These are phyloP conservation scores for Acanthurus lineatus DNA, from an alignment of 2,797 vertebrate genomes.

Conservation along the genomic window DNA sequence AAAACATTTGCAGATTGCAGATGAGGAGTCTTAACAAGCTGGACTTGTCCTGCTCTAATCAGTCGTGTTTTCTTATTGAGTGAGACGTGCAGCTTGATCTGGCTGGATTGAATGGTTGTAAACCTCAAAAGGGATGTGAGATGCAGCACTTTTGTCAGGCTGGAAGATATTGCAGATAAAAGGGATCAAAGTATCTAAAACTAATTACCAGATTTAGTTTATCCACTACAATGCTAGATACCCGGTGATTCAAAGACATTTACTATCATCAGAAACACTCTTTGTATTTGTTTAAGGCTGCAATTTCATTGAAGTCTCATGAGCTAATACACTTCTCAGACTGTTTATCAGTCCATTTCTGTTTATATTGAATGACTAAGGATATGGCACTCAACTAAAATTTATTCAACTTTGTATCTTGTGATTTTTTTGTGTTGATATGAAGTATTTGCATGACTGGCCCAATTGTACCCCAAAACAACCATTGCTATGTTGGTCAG, in stretches of 20 bases:
- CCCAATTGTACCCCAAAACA: not conserved
- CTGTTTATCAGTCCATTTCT: constrained; percentile 4
- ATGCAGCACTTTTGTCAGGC: not conserved
- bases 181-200: constrained; percentile 25
- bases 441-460: constrained; percentile 53
- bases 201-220: constrained; percentile 28
- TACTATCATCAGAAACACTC: not conserved
- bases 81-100: constrained; percentile 19
- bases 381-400: constrained; percentile 17
- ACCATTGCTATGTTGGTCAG: constrained; percentile 43
- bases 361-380: constrained; percentile 20
- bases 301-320: not conserved
- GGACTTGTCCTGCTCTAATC: not conserved
- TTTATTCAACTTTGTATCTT: constrained; percentile 24
- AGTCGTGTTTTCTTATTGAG: constrained; percentile 38
- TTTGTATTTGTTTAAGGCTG: not conserved
- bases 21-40: not conserved
- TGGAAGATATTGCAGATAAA: constrained; percentile 38
- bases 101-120: not conserved
- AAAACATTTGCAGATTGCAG: constrained; percentile 45
- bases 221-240: not conserved
- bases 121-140: not conserved
- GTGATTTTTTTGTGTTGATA: constrained; percentile 21
- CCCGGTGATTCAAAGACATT: not conserved
- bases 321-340: constrained; percentile 4